Evolutionary conservation across 2,113 vertebrate genomes (phyloP).

Genomic region (Neolamprologus hecqui): DNA sequence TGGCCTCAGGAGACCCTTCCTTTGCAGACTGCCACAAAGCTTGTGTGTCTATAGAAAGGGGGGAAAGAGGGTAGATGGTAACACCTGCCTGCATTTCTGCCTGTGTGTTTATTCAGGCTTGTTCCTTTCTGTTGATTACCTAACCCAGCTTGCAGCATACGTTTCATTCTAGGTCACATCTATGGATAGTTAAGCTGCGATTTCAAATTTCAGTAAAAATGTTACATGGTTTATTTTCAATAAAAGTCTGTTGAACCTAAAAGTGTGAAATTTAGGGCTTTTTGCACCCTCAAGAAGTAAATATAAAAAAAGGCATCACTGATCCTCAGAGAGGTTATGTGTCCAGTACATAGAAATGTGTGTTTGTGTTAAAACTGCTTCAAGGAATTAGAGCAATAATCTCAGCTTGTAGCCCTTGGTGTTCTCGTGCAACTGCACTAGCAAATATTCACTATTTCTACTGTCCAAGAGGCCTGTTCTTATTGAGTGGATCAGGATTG

Average conservation of each 20-base stretch:
- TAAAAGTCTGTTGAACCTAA: not conserved
- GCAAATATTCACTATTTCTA: not conserved
- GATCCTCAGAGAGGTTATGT: not conserved
- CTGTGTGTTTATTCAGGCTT: constrained; percentile 77
- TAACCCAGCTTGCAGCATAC: not conserved
- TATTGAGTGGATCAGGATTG: not conserved
- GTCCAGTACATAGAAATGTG: not conserved
- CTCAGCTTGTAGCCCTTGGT: not conserved
- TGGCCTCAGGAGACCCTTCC: constrained; percentile 75
- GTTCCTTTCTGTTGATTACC: constrained; percentile 64
- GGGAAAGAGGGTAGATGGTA: constrained; percentile 1
- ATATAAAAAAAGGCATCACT: not conserved
- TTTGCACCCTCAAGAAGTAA: not conserved
- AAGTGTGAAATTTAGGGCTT: not conserved
- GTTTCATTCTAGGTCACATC: not conserved
- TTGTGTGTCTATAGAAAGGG: constrained; percentile 62
- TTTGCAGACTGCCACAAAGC: constrained; percentile 34
- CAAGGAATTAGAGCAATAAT: not conserved
- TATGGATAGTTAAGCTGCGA: not conserved
- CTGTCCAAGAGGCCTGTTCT: not conserved
- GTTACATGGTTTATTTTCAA: not conserved
- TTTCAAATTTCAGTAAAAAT: not conserved
- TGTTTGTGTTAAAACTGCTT: not conserved
- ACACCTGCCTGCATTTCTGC: constrained; percentile 77
- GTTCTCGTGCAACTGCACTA: not conserved